Conservation (phyloP, 2,888 invertebrate species). For the Xestia rhomboidea region DNA sequence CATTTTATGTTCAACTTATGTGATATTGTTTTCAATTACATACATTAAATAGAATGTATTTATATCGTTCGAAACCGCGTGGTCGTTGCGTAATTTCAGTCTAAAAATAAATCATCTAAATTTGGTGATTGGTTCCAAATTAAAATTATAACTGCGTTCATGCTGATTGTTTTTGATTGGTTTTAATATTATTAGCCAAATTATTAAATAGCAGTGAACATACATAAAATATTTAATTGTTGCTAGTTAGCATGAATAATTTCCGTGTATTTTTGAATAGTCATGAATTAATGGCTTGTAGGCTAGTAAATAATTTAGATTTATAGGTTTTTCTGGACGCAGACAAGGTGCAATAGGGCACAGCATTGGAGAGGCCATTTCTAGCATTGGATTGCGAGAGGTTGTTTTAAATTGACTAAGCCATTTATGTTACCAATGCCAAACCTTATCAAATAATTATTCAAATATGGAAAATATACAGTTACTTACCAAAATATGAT, state of each 20-base stretch:
- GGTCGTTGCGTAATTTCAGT: constrained; percentile 51
- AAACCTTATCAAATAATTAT: background rate
- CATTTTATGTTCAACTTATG: no score
- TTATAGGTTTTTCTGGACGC: background rate
- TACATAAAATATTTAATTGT: background rate
- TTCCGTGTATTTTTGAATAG: background rate
- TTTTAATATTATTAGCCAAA: background rate
- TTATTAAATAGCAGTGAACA: background rate
- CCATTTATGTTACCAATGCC: background rate
- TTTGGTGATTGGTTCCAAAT: background rate
- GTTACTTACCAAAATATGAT: background rate
- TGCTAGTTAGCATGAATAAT: no score
- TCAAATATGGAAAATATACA: background rate
- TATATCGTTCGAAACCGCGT: constrained; percentile 13
- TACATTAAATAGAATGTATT: background rate
- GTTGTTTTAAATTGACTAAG: background rate
- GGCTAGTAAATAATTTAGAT: background rate
- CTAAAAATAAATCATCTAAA: background rate
- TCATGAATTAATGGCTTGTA: background rate
- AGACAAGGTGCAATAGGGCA: background rate
- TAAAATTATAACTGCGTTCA: background rate
- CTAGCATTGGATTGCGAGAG: background rate
- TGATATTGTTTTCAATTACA: background rate
- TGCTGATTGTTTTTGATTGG: background rate
- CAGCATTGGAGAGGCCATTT: background rate